Evolutionary conservation across 2,113 vertebrate genomes (phyloP), one percentile per base, ranked within the genome.

Genomic region (Polyodon spathula): DNA sequence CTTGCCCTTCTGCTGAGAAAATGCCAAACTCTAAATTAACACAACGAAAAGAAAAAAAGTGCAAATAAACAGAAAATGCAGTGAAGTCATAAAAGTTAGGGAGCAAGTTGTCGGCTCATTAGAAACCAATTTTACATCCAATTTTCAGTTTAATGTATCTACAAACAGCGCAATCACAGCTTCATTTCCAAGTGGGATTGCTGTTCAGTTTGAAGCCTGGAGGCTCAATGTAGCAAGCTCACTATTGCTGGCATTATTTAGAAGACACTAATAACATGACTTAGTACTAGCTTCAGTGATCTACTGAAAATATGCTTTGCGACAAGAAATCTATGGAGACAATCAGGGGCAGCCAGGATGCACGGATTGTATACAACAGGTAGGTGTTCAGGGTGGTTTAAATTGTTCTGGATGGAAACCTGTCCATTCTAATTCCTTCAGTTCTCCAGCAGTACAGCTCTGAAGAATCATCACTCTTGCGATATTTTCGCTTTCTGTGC

Each of bases 71-170:
- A 11, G 46, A 12, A 50, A 50, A 12, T 12, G 11, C 6, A 12
- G 10, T 12, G n/a, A n/a, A n/a, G n/a, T n/a, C n/a, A n/a, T n/a
- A 17, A 46, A 42, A 59, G 48, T 53, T 51, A 62, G 37, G 11
- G 39, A 63, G 59, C 54, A 56, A n/a, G 48, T 55, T 73, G 9
- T 16, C 10, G 60, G 58, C 65, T 67, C 53, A 65, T 65, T 67
- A 65, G 58, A 69, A 69, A 67, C 63, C 63, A 61, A 67, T 73
- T 67, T 57, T 51, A 53, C 57, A 60, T 62, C 58, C 60, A 67
- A 51, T 67, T 65, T 57, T 67, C 42, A 52, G 40, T 63, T 53
- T 69, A 65, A 69, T 63, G 60, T 65, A 54, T 67, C 60, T 62
- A 60, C 66, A 54, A 66, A 63, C 38, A 68, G 67, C 56, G 59